Conservation (phyloP, 2,888 invertebrate genomes). For the Scelioninae gen. 2 region DNA sequence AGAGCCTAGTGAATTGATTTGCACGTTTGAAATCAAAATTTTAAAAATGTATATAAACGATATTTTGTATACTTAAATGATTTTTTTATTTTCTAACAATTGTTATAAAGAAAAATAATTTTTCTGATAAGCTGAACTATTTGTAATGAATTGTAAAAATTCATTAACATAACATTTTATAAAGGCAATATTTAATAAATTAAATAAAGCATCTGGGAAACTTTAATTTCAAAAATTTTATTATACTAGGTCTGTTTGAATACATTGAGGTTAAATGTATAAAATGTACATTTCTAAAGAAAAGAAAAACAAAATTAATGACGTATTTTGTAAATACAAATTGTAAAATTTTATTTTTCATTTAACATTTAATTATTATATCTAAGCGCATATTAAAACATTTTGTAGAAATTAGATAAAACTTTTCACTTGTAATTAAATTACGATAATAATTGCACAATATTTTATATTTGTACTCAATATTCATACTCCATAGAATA, state of each 20-base stretch:
- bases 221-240: too few relatives aligned
- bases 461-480: background rate
- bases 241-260: constrained; percentile 2
- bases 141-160: background rate
- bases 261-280: constrained; percentile 7
- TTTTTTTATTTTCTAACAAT: too few relatives aligned
- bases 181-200: too few relatives aligned
- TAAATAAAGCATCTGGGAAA: too few relatives aligned
- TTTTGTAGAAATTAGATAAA: background rate
- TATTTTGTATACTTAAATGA: constrained; percentile 6
- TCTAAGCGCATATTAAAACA: background rate
- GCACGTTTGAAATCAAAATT: background rate
- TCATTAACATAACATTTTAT: too few relatives aligned
- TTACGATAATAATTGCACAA: constrained; percentile 1
- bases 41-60: background rate
- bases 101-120: too few relatives aligned
- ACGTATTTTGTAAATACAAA: constrained; percentile 15
- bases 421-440: background rate
- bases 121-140: too few relatives aligned
- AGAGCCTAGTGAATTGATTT: constrained; percentile 32
- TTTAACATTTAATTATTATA: background rate
- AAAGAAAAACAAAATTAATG: constrained; percentile 8
- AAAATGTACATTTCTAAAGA: background rate
- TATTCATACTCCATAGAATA: constrained; percentile 1
- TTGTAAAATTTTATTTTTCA: background rate